Evolutionary conservation across 2,888 invertebrate genomes (phyloP), one percentile per base, ranked within the genome.

Genomic region (Microdon myrmicae): DNA sequence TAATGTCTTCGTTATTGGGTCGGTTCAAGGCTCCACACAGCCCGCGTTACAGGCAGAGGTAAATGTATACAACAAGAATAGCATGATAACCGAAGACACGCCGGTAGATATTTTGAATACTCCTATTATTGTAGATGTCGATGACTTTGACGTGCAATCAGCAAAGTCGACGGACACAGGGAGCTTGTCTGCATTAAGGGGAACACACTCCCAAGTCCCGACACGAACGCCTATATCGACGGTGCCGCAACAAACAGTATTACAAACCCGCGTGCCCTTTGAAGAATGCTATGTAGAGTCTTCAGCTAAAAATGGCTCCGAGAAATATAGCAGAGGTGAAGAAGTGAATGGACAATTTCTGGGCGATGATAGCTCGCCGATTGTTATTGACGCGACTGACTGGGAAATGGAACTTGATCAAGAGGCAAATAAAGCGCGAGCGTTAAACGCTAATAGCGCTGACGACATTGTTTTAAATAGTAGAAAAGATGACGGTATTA

Each of bases 351-450:
- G 29, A 4, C 7, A 16, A 23, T 53, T n/a, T 5, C 31, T 25
- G 12, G 56, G 9, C 34, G 41, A 31, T 31, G 16, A 25, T 4
- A 39, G 4, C 20, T 37, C 12, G 35, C 37, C 75, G 31, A 71
- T 78, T 38, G 71, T 78, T 14, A 70, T 77, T 4, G 75, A 75
- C 54, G 74, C 75, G 9, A 78, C 78, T 12, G 85, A 86, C 68
- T 86, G 86, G 86, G 86, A 86, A 73, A 83, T 85, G 79, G 86
- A 85, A 71, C 73, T 85, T 29, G 86, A 85, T 61, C 82, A 84
- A 59, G 83, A 78, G 31, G 74, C 75, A 4, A 68, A 37, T 10
- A 68, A 67, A 41, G 13, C 51, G 9, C 37, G 56, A 13, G 60
- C 49, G 12, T 37, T 56, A 4, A 49, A 39, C 28, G 39, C 45